Evolutionary conservation across 2,113 vertebrate species (phyloP).

Genomic region (Galeopterus variegatus): DNA sequence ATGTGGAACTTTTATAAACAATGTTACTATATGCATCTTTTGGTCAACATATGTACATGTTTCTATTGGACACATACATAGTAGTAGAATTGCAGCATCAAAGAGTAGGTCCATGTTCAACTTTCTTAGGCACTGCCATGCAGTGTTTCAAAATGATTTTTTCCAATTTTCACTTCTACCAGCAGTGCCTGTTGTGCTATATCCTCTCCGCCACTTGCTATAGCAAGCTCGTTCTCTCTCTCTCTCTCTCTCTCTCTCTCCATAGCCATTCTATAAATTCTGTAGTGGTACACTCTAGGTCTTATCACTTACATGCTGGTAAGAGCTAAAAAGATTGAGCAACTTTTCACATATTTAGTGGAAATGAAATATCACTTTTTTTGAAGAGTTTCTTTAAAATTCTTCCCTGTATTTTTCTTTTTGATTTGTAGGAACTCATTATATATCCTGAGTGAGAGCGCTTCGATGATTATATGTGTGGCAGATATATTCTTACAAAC

Average conservation of each 20-base stretch:
- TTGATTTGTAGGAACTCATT: neutral
- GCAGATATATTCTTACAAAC: neutral
- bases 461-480: neutral
- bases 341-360: neutral
- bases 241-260: neutral
- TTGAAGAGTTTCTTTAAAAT: neutral
- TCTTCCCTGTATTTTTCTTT: neutral
- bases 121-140: neutral
- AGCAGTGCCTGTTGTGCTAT: neutral
- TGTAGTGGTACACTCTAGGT: neutral
- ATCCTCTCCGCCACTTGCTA: neutral
- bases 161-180: neutral
- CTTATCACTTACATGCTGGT: neutral
- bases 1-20: neutral
- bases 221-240: too few relatives aligned
- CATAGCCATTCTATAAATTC: neutral
- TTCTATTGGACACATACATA: neutral
- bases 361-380: neutral
- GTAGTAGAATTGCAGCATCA: neutral
- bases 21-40: neutral
- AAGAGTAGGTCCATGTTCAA: neutral
- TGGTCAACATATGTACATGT: neutral
- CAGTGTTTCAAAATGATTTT: neutral
- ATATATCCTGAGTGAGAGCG: neutral
- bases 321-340: neutral